Percentiles rank a stretch among this genome's conserved stretches.
Evolutionary conservation across 2,797 vertebrate genomes (phyloP).

Genomic region (Emys orbicularis): DNA sequence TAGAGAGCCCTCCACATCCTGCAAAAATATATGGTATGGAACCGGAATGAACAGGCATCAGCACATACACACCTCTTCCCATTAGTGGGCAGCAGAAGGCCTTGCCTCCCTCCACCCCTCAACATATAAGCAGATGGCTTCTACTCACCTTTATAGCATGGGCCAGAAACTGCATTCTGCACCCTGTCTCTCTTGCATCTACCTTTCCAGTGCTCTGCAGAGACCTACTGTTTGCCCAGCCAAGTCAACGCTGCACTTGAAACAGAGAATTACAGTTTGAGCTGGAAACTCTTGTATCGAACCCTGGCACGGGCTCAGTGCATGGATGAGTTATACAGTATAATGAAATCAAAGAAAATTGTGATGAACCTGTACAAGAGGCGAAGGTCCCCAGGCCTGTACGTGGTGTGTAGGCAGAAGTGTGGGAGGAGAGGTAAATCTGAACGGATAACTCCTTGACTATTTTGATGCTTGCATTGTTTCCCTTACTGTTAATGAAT

Average conservation of each 20-base stretch:
- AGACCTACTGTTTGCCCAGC: too few relatives aligned
- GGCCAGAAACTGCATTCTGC: not conserved
- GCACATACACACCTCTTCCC: accelerated
- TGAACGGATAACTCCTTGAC: slow-evolving; percentile 30
- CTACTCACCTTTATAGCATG: accelerated
- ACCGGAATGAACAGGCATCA: accelerated
- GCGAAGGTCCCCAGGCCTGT: not conserved
- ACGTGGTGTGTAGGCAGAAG: not conserved
- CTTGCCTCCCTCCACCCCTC: not conserved
- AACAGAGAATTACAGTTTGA: too few relatives aligned
- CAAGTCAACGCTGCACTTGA: too few relatives aligned
- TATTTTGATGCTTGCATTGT: slow-evolving; percentile 39
- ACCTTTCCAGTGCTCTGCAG: too few relatives aligned
- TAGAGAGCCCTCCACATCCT: too few relatives aligned
- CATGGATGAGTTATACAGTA: not conserved
- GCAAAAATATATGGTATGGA: too few relatives aligned
- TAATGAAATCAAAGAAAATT: not conserved
- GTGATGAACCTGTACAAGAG: not conserved
- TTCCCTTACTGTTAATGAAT: slow-evolving; percentile 45
- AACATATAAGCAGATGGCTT: accelerated
- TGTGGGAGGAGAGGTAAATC: not conserved
- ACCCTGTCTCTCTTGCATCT: not conserved
- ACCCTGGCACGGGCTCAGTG: too few relatives aligned
- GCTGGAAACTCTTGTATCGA: too few relatives aligned
- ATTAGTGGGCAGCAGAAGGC: accelerated